Evolutionary conservation across 2,797 vertebrate genomes (phyloP).

Genomic region (Sebastes paucispinis): DNA sequence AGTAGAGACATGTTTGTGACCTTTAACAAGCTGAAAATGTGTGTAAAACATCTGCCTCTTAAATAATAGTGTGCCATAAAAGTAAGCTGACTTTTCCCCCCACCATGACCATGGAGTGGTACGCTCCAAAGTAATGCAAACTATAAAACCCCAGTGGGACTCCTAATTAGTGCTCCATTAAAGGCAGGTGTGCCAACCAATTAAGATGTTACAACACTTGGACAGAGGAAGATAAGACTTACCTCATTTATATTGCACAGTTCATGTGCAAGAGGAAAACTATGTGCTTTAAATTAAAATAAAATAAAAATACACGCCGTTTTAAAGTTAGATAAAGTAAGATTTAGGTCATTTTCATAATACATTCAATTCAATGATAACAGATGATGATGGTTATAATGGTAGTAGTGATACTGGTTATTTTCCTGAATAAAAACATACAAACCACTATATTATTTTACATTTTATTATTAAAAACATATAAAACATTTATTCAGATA

Average conservation of each 20-base stretch:
- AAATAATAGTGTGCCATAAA: background rate
- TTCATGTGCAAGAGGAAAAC: background rate
- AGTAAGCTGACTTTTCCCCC: background rate
- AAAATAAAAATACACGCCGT: background rate
- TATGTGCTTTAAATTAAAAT: background rate
- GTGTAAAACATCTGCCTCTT: background rate
- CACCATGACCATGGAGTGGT: background rate
- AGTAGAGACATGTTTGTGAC: background rate
- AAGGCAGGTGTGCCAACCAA: background rate
- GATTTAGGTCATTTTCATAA: background rate
- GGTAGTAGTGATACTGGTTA: background rate
- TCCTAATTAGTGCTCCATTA: background rate
- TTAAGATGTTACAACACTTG: background rate
- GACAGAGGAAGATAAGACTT: background rate
- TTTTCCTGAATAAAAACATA: background rate
- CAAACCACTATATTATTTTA: slow-evolving; percentile 11
- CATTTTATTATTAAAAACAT: slow-evolving; percentile 58
- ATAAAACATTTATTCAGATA: slow-evolving; percentile 20
- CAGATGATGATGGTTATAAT: background rate
- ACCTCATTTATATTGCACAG: background rate
- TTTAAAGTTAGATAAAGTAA: background rate
- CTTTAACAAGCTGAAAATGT: background rate
- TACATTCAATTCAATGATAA: background rate
- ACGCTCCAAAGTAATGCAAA: background rate
- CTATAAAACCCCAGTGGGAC: background rate